Conservation (phyloP, 2,888 invertebrate species). For the Yponomeuta malinellus region DNA sequence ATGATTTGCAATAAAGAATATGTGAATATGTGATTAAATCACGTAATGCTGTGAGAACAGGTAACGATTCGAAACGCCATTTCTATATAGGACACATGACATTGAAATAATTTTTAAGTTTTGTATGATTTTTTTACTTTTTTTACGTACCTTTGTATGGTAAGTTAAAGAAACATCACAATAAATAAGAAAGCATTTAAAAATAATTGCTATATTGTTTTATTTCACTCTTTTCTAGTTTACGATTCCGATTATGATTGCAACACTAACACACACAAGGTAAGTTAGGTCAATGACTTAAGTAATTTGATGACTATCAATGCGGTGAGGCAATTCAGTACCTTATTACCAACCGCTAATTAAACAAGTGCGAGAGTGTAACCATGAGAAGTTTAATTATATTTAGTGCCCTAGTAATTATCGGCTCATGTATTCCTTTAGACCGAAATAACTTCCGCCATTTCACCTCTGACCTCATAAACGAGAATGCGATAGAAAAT, state of each 20-base stretch:
- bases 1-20: too few species aligned
- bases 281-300: slow-evolving; percentile 1
- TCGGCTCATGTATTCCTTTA: slow-evolving; percentile 4
- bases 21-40: background rate
- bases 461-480: background rate
- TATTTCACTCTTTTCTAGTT: background rate
- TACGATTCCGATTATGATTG: background rate
- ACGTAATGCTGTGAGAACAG: background rate
- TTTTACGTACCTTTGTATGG: background rate
- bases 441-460: background rate
- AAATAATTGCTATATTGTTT: slow-evolving; percentile 13
- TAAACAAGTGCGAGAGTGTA: background rate
- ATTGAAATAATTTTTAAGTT: slow-evolving; percentile 15
- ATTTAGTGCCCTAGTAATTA: background rate
- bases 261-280: background rate
- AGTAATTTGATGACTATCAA: slow-evolving; percentile 7
- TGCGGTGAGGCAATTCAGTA: background rate
- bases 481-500: background rate
- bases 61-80: background rate
- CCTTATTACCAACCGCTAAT: background rate
- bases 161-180: slow-evolving; percentile 27
- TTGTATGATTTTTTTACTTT: background rate
- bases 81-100: slow-evolving; percentile 13
- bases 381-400: background rate
- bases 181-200: slow-evolving; percentile 27